Conservation (phyloP, 2,888 invertebrate species). For the Apamea sordens region DNA sequence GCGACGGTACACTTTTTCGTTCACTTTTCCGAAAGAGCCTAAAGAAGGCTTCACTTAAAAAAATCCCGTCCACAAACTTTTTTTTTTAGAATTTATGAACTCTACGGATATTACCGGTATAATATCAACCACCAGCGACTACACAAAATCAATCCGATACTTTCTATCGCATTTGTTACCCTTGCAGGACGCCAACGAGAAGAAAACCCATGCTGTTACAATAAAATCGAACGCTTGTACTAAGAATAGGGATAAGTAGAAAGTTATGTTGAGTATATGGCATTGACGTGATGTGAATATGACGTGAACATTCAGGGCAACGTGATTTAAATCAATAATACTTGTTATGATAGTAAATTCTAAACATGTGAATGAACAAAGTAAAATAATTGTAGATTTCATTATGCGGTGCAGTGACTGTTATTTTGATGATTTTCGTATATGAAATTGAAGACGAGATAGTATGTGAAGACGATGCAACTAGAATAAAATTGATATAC, state of each 20-base stretch:
- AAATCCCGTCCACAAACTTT: neutral
- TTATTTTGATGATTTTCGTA: neutral
- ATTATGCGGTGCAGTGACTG: neutral
- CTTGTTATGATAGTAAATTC: neutral
- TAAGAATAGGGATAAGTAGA: slow-evolving; percentile 34
- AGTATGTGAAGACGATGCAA: too few relatives aligned
- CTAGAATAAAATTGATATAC: too few relatives aligned
- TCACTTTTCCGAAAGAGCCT: neutral
- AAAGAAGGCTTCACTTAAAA: neutral
- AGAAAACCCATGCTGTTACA: slow-evolving; percentile 14
- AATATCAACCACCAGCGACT: neutral
- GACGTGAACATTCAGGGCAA: neutral
- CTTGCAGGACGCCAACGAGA: neutral
- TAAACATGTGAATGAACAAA: neutral
- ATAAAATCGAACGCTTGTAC: slow-evolving; percentile 18
- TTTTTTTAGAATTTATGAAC: neutral
- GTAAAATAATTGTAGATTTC: neutral
- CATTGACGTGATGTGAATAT: slow-evolving; percentile 27
- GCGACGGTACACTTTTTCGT: neutral
- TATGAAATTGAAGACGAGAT: too few relatives aligned
- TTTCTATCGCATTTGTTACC: neutral
- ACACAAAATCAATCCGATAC: neutral
- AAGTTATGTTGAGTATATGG: slow-evolving; percentile 25
- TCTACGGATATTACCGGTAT: neutral
- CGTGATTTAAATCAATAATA: neutral